Evolutionary conservation across 2,888 invertebrate species (phyloP).

Genomic region (Muscina levida): DNA sequence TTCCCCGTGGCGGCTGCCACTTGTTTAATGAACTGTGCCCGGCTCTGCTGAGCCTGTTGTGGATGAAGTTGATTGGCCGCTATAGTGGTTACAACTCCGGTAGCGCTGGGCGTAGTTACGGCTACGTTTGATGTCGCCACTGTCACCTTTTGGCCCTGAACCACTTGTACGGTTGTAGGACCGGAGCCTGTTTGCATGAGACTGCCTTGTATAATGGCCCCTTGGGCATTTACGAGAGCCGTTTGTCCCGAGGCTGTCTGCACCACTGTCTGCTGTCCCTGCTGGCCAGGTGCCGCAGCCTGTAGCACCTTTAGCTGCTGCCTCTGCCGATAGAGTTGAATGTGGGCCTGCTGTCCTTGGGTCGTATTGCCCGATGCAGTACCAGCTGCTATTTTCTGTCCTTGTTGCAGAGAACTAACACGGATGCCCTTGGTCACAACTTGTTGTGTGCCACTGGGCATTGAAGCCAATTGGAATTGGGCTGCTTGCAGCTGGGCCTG

Average conservation of each 20-base stretch:
- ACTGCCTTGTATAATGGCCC: conserved; percentile 78
- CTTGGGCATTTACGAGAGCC: conserved; percentile 75
- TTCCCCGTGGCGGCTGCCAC: conserved; percentile 74
- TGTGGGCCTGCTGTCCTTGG: conserved; percentile 72
- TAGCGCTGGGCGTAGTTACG: conserved; percentile 68
- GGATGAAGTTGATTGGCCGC: conserved; percentile 80
- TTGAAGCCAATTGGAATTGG: conserved; percentile 77
- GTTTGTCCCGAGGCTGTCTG: conserved; percentile 77
- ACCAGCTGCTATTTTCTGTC: conserved; percentile 71
- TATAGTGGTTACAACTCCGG: conserved; percentile 77
- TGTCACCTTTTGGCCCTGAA: conserved; percentile 79
- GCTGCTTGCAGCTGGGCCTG: conserved; percentile 77
- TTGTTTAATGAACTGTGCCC: conserved; percentile 79
- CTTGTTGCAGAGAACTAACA: conserved; percentile 77
- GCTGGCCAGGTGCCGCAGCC: conserved; percentile 68
- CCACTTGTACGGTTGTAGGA: conserved; percentile 73
- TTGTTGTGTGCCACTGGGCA: conserved; percentile 74
- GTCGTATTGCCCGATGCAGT: conserved; percentile 67
- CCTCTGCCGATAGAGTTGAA: conserved; percentile 79
- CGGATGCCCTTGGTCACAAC: conserved; percentile 78
- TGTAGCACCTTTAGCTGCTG: conserved; percentile 78
- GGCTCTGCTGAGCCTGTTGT: conserved; percentile 77
- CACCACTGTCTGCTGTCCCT: conserved; percentile 73
- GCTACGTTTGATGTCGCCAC: conserved; percentile 75
- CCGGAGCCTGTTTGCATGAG: conserved; percentile 73